phyloP scores from a whole-genome alignment of 2,113 vertebrate genomes.

The Rhinogobius similis region DNA sequence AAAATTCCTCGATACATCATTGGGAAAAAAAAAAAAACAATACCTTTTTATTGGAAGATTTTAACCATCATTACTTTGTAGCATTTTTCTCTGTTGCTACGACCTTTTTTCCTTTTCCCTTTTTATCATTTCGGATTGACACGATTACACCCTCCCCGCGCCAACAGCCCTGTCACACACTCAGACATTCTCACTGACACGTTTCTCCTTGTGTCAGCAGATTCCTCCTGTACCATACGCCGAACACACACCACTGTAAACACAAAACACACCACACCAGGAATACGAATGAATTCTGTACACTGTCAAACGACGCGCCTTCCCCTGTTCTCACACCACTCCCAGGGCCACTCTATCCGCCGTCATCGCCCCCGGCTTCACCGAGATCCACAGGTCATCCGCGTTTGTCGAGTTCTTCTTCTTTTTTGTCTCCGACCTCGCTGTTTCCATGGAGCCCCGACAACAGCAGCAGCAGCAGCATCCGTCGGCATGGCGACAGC shows the following conservation, averaged over 20 bases:
- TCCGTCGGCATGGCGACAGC: slow-evolving; percentile 66
- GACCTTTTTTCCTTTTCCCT: no score
- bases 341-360: slow-evolving; percentile 75
- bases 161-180: neutral
- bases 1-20: no score
- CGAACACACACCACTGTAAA: slow-evolving; percentile 57
- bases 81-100: no score
- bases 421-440: slow-evolving; percentile 70
- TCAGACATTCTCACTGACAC: slow-evolving; percentile 9
- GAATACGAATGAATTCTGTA: slow-evolving; percentile 36
- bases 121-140: no score
- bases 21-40: no score
- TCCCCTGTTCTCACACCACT: slow-evolving; percentile 47
- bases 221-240: slow-evolving; percentile 54
- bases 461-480: slow-evolving; percentile 55
- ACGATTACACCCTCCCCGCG: no score
- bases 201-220: slow-evolving; percentile 8
- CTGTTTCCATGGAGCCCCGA: neutral
- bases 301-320: slow-evolving; percentile 19
- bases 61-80: no score
- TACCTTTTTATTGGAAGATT: no score
- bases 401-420: slow-evolving; percentile 78
- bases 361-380: slow-evolving; percentile 84
- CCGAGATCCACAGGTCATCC: slow-evolving; percentile 95
- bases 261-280: slow-evolving; percentile 24